phyloP scores from a whole-genome alignment of 2,888 invertebrate species.

The Holacanthella duospinosa region DNA sequence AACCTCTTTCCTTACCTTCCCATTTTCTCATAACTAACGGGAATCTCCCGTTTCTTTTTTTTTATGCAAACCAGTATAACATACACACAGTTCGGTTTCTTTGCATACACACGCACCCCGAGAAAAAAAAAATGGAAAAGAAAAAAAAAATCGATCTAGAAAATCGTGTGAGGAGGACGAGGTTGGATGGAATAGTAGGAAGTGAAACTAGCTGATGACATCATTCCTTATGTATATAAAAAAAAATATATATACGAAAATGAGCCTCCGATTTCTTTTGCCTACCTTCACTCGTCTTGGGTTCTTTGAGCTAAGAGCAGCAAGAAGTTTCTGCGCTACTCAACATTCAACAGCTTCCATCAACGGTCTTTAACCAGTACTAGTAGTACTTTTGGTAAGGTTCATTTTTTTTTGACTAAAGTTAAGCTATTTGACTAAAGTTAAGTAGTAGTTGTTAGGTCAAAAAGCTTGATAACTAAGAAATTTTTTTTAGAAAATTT shows the following conservation, averaged over 20 bases:
- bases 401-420: no score
- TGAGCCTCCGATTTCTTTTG: background rate
- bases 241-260: background rate
- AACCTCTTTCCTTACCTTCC: background rate
- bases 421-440: no score
- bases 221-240: background rate
- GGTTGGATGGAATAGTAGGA: background rate
- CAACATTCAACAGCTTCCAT: no score
- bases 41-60: background rate
- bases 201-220: slow-evolving; percentile 4
- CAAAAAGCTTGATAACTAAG: no score
- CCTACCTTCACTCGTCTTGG: slow-evolving; percentile 4
- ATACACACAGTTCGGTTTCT: background rate
- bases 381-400: no score
- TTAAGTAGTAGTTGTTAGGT: no score
- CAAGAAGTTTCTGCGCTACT: background rate
- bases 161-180: slow-evolving; percentile 4
- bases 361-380: no score
- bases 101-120: slow-evolving; percentile 1
- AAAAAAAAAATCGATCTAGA: slow-evolving; percentile 5
- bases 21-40: background rate
- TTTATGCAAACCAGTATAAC: background rate
- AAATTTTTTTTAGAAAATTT: no score
- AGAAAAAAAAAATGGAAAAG: background rate
- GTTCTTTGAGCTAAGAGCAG: background rate